These are phyloP conservation scores for Ctenopoma multispine DNA, from an alignment of 2,797 vertebrate genomes.

Conservation along the genomic window DNA sequence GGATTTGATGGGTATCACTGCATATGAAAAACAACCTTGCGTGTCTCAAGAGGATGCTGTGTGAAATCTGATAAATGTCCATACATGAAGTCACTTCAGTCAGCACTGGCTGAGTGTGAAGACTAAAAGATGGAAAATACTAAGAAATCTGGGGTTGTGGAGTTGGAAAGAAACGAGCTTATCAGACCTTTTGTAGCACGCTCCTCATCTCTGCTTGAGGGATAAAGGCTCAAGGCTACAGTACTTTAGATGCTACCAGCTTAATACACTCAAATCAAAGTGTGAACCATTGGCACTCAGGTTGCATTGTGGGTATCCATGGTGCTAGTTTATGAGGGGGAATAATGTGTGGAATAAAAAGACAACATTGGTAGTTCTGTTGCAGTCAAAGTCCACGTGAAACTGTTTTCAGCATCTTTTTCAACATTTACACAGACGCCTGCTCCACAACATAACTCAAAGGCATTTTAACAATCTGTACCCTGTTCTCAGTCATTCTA, in stretches of 20 bases:
- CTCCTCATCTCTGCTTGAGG: not conserved
- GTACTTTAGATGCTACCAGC: too few species aligned
- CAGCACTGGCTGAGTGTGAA: not conserved
- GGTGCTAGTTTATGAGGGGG: not conserved
- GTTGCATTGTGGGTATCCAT: constrained; percentile 1
- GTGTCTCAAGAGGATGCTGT: not conserved
- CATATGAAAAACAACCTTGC: not conserved
- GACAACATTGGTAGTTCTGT: not conserved
- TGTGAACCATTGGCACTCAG: not conserved
- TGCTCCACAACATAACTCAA: not conserved
- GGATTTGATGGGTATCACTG: not conserved
- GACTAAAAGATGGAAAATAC: not conserved
- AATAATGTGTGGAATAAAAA: not conserved
- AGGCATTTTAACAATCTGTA: too few species aligned
- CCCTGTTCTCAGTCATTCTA: too few species aligned
- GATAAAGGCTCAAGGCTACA: not conserved
- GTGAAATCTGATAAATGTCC: not conserved
- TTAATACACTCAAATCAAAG: too few species aligned
- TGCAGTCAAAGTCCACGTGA: not conserved
- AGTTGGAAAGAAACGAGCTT: not conserved
- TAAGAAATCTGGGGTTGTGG: not conserved
- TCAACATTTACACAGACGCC: not conserved
- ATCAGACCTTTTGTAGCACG: not conserved
- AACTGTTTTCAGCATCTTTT: not conserved
- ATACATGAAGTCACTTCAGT: not conserved